Conservation (phyloP, 2,113 vertebrate species). For the Pheucticus melanocephalus region DNA sequence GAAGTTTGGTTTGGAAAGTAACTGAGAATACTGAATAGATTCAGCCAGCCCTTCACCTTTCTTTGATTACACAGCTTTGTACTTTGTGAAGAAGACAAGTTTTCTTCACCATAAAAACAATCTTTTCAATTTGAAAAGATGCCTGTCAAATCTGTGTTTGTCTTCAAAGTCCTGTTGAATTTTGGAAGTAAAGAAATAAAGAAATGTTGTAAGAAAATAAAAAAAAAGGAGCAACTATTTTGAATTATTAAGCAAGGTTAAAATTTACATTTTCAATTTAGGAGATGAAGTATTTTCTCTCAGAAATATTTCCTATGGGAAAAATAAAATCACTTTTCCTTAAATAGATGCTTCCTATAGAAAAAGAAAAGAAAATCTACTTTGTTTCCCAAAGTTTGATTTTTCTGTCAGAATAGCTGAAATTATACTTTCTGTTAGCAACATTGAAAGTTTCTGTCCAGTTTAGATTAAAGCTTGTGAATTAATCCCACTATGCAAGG, state of each 20-base stretch:
- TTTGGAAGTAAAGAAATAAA: not conserved
- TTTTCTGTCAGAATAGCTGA: not conserved
- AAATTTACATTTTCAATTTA: constrained; percentile 1
- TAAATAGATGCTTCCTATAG: not conserved
- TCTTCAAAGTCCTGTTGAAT: not conserved
- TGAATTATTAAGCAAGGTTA: not conserved
- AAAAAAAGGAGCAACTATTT: not conserved
- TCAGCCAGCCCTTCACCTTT: not conserved
- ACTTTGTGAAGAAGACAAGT: not conserved
- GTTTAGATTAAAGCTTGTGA: not conserved
- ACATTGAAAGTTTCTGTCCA: not conserved
- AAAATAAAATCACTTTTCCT: not conserved
- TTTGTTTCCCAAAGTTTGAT: not conserved
- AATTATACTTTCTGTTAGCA: not conserved
- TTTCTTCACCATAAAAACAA: not conserved
- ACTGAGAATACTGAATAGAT: not conserved
- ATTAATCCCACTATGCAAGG: not conserved
- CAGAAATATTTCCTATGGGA: not conserved
- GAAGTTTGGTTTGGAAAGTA: constrained; percentile 43
- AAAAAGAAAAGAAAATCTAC: not conserved
- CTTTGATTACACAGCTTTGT: not conserved
- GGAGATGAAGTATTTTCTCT: not conserved
- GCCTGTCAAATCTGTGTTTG: not conserved
- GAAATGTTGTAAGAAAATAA: not conserved
- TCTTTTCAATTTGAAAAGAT: not conserved